A percentile compares a stretch with the other conserved stretches of the same genome.
phyloP scores from a whole-genome alignment of 2,113 vertebrate species.

The Nothobranchius kuhntae region DNA sequence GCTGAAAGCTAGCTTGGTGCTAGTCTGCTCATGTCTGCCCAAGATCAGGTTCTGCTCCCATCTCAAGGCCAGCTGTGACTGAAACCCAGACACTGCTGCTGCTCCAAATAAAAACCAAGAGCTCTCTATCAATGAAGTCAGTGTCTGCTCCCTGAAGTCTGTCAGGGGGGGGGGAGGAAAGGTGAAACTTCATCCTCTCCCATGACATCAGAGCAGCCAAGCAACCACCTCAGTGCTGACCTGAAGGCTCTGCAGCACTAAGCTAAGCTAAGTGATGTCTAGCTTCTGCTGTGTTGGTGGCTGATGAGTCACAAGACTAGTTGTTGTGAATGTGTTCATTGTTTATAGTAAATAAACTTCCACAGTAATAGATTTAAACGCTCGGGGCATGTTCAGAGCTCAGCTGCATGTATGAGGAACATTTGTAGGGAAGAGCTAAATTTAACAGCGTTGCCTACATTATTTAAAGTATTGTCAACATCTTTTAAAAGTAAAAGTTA shows the following conservation, averaged over 20 bases:
- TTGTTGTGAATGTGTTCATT: slow-evolving; percentile 65
- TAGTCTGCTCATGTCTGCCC: slow-evolving; percentile 52
- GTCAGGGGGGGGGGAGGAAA: background rate
- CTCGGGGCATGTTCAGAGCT: slow-evolving; percentile 12
- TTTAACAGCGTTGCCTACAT: slow-evolving; percentile 23
- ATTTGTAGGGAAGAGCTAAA: slow-evolving; percentile 37
- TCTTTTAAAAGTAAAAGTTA: no score
- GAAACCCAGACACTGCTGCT: slow-evolving; percentile 56
- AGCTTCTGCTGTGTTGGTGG: slow-evolving; percentile 14
- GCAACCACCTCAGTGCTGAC: slow-evolving; percentile 23
- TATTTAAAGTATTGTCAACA: slow-evolving; percentile 3
- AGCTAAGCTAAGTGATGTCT: slow-evolving; percentile 18
- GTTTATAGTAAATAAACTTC: slow-evolving; percentile 46
- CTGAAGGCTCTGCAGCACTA: slow-evolving; percentile 29
- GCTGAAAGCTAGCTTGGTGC: slow-evolving; percentile 15
- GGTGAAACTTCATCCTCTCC: slow-evolving; percentile 61
- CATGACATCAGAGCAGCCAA: slow-evolving; percentile 52
- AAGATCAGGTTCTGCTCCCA: slow-evolving; percentile 61
- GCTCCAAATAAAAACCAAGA: slow-evolving; percentile 50
- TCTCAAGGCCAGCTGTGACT: slow-evolving; percentile 62
- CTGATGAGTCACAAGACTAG: slow-evolving; percentile 62
- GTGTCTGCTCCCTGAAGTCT: slow-evolving; percentile 60
- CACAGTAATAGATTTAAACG: slow-evolving; percentile 35
- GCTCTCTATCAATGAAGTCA: slow-evolving; percentile 62
- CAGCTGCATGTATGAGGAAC: slow-evolving; percentile 4